Percentiles rank a stretch among this genome's conserved stretches.
phyloP scores from a whole-genome alignment of 1,140 invertebrate genomes.

The Brachionus rotundiformis region DNA sequence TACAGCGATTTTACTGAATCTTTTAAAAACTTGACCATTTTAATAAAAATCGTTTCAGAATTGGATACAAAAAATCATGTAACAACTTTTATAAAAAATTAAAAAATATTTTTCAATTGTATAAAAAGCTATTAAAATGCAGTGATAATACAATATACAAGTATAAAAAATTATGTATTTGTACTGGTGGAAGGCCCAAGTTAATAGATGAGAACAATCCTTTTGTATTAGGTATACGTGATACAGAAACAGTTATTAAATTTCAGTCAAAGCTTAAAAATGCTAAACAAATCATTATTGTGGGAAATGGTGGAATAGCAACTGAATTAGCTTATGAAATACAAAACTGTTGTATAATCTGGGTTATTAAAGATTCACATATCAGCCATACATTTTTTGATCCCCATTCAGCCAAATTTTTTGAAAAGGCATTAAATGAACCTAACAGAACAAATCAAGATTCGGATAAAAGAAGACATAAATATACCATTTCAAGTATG shows the following conservation, averaged over 20 bases:
- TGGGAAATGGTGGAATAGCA: slow-evolving; percentile 52
- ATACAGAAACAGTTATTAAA: slow-evolving; percentile 41
- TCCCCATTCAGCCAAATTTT: slow-evolving; percentile 90
- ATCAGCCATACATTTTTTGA: slow-evolving; percentile 91
- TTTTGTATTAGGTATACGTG: slow-evolving; percentile 39
- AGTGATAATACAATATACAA: neutral
- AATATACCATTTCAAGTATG: slow-evolving; percentile 60
- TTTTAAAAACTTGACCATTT: slow-evolving; percentile 7
- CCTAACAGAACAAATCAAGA: slow-evolving; percentile 54
- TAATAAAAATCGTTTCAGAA: neutral
- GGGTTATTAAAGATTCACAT: slow-evolving; percentile 88
- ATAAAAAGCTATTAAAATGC: slow-evolving; percentile 31
- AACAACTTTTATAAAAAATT: neutral
- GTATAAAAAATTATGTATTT: slow-evolving; percentile 85
- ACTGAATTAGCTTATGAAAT: slow-evolving; percentile 70
- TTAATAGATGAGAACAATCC: neutral
- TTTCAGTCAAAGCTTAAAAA: slow-evolving; percentile 16
- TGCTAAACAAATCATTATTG: slow-evolving; percentile 39
- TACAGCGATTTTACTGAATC: neutral
- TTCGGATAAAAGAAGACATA: slow-evolving; percentile 59
- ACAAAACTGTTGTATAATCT: slow-evolving; percentile 79
- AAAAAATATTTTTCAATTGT: neutral
- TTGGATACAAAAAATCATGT: slow-evolving; percentile 48
- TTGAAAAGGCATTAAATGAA: slow-evolving; percentile 68
- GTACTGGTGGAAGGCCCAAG: slow-evolving; percentile 82